A percentile compares a stretch with the other conserved stretches of the same genome.
Evolutionary conservation across 92 coral and sea anemone genomes (phyloP).

Genomic region (Metridium senile): DNA sequence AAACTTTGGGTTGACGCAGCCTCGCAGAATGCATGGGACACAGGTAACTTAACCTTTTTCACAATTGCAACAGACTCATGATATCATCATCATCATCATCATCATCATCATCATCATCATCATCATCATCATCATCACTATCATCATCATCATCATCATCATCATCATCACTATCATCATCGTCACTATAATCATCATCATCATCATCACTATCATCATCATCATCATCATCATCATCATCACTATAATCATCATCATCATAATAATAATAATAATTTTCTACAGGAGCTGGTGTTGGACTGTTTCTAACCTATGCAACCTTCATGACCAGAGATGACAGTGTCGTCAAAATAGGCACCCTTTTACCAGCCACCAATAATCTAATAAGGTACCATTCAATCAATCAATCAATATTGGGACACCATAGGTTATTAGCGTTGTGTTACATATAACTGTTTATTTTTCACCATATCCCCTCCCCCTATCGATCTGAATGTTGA

Average conservation of each 20-base stretch:
- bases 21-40: constrained; percentile 90
- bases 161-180: neutral
- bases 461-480: no score
- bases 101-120: neutral
- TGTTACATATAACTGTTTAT: no score
- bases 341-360: constrained; percentile 72
- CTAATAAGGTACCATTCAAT: constrained; percentile 76
- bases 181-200: neutral
- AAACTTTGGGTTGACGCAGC: constrained; percentile 84
- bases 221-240: neutral
- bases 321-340: constrained; percentile 72
- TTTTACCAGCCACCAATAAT: constrained; percentile 72
- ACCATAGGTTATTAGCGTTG: no score
- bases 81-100: neutral
- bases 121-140: neutral
- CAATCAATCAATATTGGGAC: no score
- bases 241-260: neutral
- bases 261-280: neutral
- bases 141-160: neutral
- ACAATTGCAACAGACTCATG: neutral
- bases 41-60: constrained; percentile 36
- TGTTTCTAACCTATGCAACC: constrained; percentile 76
- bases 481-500: no score
- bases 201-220: neutral
- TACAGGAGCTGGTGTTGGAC: constrained; percentile 78